These are phyloP conservation scores for Pygmarrhopalites habei DNA, from an alignment of 1,140 invertebrate species.

Conservation along the genomic window DNA sequence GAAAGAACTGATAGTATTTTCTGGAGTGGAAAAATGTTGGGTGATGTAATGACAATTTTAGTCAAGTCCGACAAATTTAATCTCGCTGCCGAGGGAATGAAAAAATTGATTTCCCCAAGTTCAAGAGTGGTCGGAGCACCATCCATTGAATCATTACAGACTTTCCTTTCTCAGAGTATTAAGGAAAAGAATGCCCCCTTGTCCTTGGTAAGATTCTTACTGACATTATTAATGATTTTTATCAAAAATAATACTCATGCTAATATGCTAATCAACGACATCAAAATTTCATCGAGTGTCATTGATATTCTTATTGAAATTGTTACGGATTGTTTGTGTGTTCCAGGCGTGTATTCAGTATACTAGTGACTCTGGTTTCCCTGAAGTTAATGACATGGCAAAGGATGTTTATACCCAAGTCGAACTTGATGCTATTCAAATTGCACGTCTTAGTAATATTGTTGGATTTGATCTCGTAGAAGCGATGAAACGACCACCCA, in stretches of 20 bases:
- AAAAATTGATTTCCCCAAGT: conserved; percentile 49
- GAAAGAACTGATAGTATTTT: conserved; percentile 40
- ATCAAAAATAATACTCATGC: not conserved
- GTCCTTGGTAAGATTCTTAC: conserved; percentile 45
- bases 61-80: conserved; percentile 47
- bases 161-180: conserved; percentile 49
- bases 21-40: conserved; percentile 53
- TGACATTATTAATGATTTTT: not conserved
- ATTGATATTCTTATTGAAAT: not conserved
- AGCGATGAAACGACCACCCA: not conserved
- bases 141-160: conserved; percentile 44
- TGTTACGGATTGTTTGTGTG: conserved; percentile 2
- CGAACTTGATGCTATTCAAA: conserved; percentile 47
- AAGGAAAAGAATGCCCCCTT: conserved; percentile 46
- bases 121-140: conserved; percentile 52
- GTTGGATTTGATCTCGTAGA: conserved; percentile 43
- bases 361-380: conserved; percentile 49
- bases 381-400: conserved; percentile 45
- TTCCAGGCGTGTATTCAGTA: conserved; percentile 50
- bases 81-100: conserved; percentile 48
- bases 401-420: conserved; percentile 45
- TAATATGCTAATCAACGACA: not conserved
- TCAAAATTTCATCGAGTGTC: too few relatives aligned
- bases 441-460: conserved; percentile 47
- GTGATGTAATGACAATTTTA: conserved; percentile 49